These are phyloP conservation scores for Luperina testacea DNA, from an alignment of 2,888 invertebrate species.

Conservation along the genomic window DNA sequence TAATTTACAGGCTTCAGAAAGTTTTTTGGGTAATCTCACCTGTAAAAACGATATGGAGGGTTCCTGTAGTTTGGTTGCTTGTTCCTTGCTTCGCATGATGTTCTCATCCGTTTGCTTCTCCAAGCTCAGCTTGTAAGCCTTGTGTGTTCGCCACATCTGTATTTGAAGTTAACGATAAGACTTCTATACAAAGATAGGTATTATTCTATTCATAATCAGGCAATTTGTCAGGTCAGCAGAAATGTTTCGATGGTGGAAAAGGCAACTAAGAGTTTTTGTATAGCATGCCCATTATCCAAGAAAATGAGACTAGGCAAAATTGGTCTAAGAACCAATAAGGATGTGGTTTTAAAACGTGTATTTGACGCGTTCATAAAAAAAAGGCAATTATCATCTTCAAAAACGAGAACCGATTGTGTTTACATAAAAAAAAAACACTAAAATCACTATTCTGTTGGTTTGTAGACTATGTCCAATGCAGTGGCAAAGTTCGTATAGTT, in stretches of 20 bases:
- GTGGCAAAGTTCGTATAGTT: neutral
- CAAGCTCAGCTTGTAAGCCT: conserved; percentile 92
- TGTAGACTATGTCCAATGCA: neutral
- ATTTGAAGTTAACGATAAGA: conserved; percentile 3
- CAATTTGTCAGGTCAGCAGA: too few relatives aligned
- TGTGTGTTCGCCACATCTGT: conserved; percentile 93
- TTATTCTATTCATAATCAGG: neutral
- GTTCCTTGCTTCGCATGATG: conserved; percentile 93
- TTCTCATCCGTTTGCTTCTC: conserved; percentile 94
- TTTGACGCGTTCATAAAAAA: too few relatives aligned
- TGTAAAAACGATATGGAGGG: conserved; percentile 90
- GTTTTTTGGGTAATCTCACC: conserved; percentile 69
- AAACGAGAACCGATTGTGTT: neutral
- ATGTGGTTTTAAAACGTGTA: neutral
- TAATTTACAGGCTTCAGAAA: neutral
- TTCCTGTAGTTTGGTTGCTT: conserved; percentile 92
- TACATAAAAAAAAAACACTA: neutral
- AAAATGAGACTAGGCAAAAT: neutral
- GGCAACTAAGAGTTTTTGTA: neutral
- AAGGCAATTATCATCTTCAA: neutral
- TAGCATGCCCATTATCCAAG: neutral
- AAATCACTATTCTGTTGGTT: neutral
- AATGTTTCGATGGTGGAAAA: too few relatives aligned
- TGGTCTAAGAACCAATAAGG: neutral
- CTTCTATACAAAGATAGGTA: neutral